Percentiles rank a stretch among this genome's conserved stretches.
These are phyloP conservation scores for Gibbula magus DNA, from an alignment of 2,888 invertebrate genomes.

Conservation along the genomic window DNA sequence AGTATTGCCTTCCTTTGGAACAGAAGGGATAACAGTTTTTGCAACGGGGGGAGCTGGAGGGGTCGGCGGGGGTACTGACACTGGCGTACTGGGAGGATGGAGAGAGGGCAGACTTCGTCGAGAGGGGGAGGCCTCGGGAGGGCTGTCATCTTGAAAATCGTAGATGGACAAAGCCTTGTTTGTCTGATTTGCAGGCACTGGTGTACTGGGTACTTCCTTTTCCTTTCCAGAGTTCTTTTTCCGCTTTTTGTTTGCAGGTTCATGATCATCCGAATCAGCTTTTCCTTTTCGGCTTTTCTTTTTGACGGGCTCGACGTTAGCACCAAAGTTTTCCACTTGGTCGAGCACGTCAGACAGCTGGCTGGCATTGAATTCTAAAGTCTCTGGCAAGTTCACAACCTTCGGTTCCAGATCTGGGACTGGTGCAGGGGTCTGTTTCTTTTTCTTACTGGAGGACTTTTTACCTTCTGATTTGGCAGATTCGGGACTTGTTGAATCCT, in stretches of 20 bases:
- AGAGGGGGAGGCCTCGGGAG: slow-evolving; percentile 48
- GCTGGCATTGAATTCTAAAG: slow-evolving; percentile 66
- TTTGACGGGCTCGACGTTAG: slow-evolving; percentile 21
- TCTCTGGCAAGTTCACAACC: slow-evolving; percentile 57
- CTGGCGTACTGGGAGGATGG: not conserved
- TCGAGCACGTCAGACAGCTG: slow-evolving; percentile 70
- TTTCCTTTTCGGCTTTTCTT: slow-evolving; percentile 47
- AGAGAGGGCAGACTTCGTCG: slow-evolving; percentile 5
- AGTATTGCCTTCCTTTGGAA: slow-evolving; percentile 6
- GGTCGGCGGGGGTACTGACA: not conserved
- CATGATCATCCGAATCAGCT: slow-evolving; percentile 40
- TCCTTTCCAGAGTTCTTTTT: slow-evolving; percentile 50
- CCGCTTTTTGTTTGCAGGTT: slow-evolving; percentile 54
- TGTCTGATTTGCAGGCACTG: not conserved
- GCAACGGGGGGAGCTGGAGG: not conserved
- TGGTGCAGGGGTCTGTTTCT: slow-evolving; percentile 17
- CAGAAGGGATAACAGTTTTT: not conserved
- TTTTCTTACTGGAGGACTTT: slow-evolving; percentile 37
- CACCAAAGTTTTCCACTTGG: slow-evolving; percentile 67
- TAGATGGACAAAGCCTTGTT: slow-evolving; percentile 52
- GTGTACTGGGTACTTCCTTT: slow-evolving; percentile 16
- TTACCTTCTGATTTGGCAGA: slow-evolving; percentile 18
- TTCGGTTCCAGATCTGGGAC: slow-evolving; percentile 29
- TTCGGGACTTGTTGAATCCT: slow-evolving; percentile 11
- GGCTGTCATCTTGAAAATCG: slow-evolving; percentile 59